Percentiles rank a stretch among this genome's conserved stretches.
Conservation (phyloP, 2,797 vertebrate genomes). For the Galagoides demidoff region DNA sequence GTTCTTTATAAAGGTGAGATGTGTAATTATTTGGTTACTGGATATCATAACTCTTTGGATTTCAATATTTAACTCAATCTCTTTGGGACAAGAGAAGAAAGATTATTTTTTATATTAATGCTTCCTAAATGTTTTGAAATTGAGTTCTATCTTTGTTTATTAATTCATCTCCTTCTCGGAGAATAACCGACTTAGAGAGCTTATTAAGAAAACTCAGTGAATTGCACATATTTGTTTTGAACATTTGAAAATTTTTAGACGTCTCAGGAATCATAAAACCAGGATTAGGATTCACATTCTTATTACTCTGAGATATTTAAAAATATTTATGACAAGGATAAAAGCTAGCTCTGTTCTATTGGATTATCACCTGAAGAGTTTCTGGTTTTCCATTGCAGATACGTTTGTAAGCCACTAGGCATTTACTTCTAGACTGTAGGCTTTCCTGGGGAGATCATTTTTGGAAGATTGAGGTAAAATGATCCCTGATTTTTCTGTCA, state of each 20-base stretch:
- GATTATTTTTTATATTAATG: not conserved
- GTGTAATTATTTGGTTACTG: not conserved
- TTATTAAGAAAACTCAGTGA: constrained; percentile 36
- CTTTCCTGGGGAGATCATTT: constrained; percentile 66
- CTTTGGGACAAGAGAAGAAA: not conserved
- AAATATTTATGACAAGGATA: constrained; percentile 12
- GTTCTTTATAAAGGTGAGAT: not conserved
- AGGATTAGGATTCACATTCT: constrained; percentile 25
- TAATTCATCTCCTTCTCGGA: not conserved
- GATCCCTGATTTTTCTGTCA: constrained; percentile 55
- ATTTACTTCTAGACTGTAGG: constrained; percentile 49
- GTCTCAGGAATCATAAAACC: constrained; percentile 29
- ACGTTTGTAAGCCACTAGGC: not conserved
- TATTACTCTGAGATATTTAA: constrained; percentile 4
- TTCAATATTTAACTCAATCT: not conserved
- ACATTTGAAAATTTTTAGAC: constrained; percentile 13
- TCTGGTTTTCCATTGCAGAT: constrained; percentile 56
- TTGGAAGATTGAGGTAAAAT: constrained; percentile 71
- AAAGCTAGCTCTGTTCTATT: constrained; percentile 13
- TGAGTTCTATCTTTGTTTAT: not conserved
- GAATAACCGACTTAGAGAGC: not conserved
- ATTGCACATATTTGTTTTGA: constrained; percentile 52
- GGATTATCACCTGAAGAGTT: constrained; percentile 18
- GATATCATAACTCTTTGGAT: not conserved
- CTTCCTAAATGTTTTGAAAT: not conserved